These are phyloP conservation scores for Hydra vulgaris DNA, from an alignment of 30 jellyfish, hydroid and myxozoan species.

Conservation along the genomic window DNA sequence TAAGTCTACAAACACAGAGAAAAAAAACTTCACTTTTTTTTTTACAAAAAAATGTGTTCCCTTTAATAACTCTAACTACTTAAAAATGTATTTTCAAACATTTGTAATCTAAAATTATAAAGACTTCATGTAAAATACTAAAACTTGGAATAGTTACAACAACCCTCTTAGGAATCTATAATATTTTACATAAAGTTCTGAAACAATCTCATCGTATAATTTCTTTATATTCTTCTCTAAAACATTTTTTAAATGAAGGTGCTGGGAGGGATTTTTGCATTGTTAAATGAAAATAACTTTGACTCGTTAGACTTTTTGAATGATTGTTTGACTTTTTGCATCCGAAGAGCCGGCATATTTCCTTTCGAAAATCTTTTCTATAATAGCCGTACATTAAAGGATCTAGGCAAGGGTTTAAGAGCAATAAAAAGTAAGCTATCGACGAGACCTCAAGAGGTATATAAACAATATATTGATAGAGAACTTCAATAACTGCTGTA, in stretches of 20 bases:
- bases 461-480: background rate
- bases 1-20: no score
- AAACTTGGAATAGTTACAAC: no score
- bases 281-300: background rate
- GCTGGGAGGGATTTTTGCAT: background rate
- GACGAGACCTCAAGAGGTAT: background rate
- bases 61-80: no score
- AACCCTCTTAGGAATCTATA: no score
- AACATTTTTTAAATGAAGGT: background rate
- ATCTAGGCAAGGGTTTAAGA: conserved; percentile 43
- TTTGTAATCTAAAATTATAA: no score
- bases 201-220: background rate
- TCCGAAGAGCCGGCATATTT: background rate
- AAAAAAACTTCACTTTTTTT: no score
- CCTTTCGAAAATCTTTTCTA: conserved; percentile 32
- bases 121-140: no score
- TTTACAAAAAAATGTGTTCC: no score
- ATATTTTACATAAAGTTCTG: no score
- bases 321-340: background rate
- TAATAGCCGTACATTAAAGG: conserved; percentile 42
- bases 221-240: background rate
- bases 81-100: no score
- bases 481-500: conserved; percentile 10
- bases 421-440: conserved; percentile 17
- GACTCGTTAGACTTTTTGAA: background rate